Conservation (phyloP, 2,113 vertebrate species). For the Oceanodroma tethys region DNA sequence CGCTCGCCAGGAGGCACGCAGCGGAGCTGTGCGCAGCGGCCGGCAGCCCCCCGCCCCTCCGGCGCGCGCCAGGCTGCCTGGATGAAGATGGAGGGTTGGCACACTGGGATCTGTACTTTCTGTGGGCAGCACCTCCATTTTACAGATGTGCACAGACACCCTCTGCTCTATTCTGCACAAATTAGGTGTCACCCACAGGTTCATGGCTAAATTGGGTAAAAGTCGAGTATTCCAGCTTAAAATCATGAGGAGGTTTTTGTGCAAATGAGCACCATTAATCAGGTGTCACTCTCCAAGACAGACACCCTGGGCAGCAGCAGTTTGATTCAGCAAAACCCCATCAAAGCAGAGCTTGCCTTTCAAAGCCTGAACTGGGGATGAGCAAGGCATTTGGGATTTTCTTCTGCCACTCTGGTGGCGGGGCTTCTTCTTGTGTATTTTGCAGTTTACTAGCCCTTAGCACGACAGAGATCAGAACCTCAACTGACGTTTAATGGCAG, state of each 20-base stretch:
- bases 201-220: neutral
- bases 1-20: fast-evolving
- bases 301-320: neutral
- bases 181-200: neutral
- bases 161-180: neutral
- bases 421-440: neutral
- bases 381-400: neutral
- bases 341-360: neutral
- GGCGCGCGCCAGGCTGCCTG: fast-evolving
- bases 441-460: neutral
- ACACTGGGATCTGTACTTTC: neutral
- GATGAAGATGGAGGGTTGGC: neutral
- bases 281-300: neutral
- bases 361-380: neutral
- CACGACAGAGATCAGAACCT: neutral
- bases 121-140: neutral
- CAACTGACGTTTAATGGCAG: neutral
- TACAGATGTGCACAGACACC: neutral
- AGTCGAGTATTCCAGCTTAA: neutral
- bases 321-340: neutral
- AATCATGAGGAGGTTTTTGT: neutral
- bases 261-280: neutral
- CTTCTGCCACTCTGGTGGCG: neutral
- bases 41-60: neutral
- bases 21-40: neutral